Evolutionary conservation across 2,797 vertebrate species (phyloP).

Genomic region (Sebastes matsubarae): DNA sequence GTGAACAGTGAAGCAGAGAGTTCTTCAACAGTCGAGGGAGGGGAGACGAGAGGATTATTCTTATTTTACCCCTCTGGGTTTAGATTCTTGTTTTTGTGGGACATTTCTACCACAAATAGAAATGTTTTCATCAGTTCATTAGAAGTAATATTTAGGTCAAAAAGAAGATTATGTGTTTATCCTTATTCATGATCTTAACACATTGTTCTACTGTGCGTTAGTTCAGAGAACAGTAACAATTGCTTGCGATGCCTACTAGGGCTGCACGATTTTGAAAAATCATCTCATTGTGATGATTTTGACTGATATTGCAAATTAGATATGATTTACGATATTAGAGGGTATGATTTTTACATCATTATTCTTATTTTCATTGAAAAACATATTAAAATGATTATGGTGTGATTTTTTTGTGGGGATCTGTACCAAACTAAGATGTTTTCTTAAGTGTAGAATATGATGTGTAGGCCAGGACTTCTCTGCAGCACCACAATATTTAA

Average conservation of each 20-base stretch:
- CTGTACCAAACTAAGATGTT: no score
- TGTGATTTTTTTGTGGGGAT: no score
- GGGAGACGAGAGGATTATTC: constrained; percentile 21
- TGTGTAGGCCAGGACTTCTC: no score
- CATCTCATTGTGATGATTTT: no score
- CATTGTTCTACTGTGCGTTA: background rate
- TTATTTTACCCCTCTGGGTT: constrained; percentile 16
- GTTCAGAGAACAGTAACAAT: background rate
- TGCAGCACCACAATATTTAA: no score
- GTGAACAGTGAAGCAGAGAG: background rate
- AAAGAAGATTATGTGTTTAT: background rate
- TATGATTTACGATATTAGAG: no score
- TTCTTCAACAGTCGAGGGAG: constrained; percentile 2
- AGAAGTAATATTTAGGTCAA: background rate
- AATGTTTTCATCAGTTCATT: background rate
- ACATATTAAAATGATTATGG: no score
- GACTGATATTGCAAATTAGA: no score
- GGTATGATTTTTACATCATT: no score
- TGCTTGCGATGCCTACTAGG: background rate
- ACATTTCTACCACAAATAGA: constrained; percentile 23
- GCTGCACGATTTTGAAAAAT: no score
- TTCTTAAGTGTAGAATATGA: no score
- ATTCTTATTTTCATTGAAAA: no score
- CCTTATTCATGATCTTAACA: background rate
- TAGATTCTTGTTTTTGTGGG: background rate